Evolutionary conservation across 2,888 invertebrate species (phyloP), one percentile per base, ranked within the genome.

Genomic region (Digitonthophagus gazella): DNA sequence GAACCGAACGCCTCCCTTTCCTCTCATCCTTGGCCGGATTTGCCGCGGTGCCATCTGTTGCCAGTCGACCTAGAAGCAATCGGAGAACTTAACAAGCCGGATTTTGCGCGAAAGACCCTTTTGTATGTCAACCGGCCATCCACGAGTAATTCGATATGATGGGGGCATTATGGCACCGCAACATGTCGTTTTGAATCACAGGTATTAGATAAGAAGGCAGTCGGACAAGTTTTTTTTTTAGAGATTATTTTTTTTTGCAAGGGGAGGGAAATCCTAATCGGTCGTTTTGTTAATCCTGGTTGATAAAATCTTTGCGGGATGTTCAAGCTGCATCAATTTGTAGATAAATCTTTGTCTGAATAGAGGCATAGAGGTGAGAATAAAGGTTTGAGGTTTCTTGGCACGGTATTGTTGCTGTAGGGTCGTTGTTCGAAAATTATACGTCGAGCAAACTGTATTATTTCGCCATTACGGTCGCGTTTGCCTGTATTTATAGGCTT

Each of bases 1-100:
- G 81, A 80, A 80, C 80, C 78, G 77, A 80, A 80, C 80, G 79
- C 80, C 79, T 79, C 79, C 28, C 28, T 44, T 44, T 44, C 11
- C 28, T 11, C 28, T 44, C 79, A 79, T 79, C 79, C 77, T 76
- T 74, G 74, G 76, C 73, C 72, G 71, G 72, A 72, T 73, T 71
- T 73, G 28, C 28, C 72, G 72, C 73, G 67, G 70, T 72, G 71
- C 73, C 75, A 75, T 75, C 75, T 75, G 75, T 72, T 72, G 71
- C 69, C 69, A 74, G 72, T 73, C 72, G 73, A 72, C 74, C 71
- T 72, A 70, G 28, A 44, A 44, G 28, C 28, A 44, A 44, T 44
- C 28, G 28, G 28, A 44, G 28, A 44, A 44, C 28, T 67, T 74
- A 75, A 75, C 75, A 75, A 75, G 75, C 75, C 72, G 69, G 74